These are phyloP conservation scores for Stegastes partitus DNA, from an alignment of 2,113 vertebrate species.

Conservation along the genomic window DNA sequence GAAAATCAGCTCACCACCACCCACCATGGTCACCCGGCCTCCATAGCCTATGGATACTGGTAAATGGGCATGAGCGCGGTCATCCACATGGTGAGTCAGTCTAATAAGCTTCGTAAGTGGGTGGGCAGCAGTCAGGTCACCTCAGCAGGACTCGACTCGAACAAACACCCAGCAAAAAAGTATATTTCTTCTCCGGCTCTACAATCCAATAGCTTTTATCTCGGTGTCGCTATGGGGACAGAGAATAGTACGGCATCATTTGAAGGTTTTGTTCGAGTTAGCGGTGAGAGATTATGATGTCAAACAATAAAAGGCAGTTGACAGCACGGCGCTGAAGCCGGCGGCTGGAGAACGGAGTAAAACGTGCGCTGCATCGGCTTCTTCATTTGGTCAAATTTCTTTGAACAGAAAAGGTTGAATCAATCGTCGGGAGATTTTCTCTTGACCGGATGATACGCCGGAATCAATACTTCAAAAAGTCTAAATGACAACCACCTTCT, in stretches of 20 bases:
- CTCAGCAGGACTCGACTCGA: conserved; percentile 29
- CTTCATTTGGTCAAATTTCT: background rate
- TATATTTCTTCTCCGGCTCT: conserved; percentile 20
- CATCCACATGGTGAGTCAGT: conserved; percentile 57
- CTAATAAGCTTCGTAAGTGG: conserved; percentile 61
- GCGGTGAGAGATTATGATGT: conserved; percentile 27
- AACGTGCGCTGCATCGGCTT: background rate
- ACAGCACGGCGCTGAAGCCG: background rate
- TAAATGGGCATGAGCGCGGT: conserved; percentile 55
- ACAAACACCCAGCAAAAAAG: conserved; percentile 37
- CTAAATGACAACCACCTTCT: conserved; percentile 19
- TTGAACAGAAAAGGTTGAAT: conserved; percentile 34
- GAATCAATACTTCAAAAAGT: conserved; percentile 42
- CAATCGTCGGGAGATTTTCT: conserved; percentile 10
- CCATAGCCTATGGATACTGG: conserved; percentile 51
- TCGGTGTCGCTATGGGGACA: background rate
- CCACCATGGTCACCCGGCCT: conserved; percentile 46
- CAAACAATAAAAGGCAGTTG: conserved; percentile 15
- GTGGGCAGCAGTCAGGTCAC: conserved; percentile 58
- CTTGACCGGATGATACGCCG: background rate
- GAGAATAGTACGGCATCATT: background rate
- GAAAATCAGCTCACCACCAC: conserved; percentile 57
- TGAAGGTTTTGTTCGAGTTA: conserved; percentile 18
- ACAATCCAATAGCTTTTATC: conserved; percentile 17
- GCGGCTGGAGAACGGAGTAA: background rate